Percentiles rank a stretch among this genome's conserved stretches.
Conservation (phyloP, 2,797 vertebrate genomes). For the Gouania willdenowi region DNA sequence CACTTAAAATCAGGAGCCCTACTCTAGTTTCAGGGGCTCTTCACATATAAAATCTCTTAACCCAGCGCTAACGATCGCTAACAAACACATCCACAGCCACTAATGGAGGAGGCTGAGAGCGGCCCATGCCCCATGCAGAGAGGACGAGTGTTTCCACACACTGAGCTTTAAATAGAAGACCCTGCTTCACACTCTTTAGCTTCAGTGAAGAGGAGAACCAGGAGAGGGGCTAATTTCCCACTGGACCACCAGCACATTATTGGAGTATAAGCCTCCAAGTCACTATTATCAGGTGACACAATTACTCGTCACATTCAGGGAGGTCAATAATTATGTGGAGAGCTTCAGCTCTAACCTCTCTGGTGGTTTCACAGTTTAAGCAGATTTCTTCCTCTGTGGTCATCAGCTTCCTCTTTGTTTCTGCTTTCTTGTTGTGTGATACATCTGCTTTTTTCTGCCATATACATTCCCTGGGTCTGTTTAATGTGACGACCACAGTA, state of each 20-base stretch:
- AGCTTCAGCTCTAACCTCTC: slow-evolving; percentile 5
- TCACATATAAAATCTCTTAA: too few relatives aligned
- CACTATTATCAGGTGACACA: slow-evolving; percentile 17
- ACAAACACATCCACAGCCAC: slow-evolving; percentile 1
- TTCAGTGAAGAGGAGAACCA: slow-evolving; percentile 11
- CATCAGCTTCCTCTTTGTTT: background rate
- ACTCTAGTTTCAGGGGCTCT: too few relatives aligned
- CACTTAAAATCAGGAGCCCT: too few relatives aligned
- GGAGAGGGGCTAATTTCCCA: slow-evolving; percentile 46
- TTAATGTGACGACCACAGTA: slow-evolving; percentile 15
- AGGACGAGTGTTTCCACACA: background rate
- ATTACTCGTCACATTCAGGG: slow-evolving; percentile 23
- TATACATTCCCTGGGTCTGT: slow-evolving; percentile 24
- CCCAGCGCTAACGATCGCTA: too few relatives aligned
- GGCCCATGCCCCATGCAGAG: background rate
- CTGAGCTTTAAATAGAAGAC: slow-evolving; percentile 19
- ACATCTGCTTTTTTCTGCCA: slow-evolving; percentile 24
- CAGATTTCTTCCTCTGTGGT: background rate
- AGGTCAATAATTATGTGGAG: slow-evolving; percentile 28
- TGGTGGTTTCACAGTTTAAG: background rate
- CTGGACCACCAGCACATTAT: slow-evolving; percentile 19
- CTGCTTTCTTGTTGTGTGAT: slow-evolving; percentile 11
- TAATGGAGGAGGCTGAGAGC: slow-evolving; percentile 5
- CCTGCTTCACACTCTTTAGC: slow-evolving; percentile 29
- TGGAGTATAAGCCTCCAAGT: slow-evolving; percentile 2